A percentile compares a stretch with the other conserved stretches of the same genome.
These are phyloP conservation scores for Pristionchus exspectatus DNA, from an alignment of 2,888 invertebrate genomes.

Conservation along the genomic window DNA sequence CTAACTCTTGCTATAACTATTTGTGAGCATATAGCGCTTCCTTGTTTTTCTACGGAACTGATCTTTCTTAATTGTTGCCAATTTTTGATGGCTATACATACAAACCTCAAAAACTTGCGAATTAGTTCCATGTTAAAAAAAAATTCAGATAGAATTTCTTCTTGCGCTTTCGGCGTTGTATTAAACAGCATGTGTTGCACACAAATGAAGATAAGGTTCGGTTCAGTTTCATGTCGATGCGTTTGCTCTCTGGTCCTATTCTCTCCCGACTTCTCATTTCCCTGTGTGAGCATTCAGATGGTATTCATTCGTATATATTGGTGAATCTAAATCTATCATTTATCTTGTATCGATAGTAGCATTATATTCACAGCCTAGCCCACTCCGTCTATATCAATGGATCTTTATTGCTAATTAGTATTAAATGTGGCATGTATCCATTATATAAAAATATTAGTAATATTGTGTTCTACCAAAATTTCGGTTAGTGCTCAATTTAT, in stretches of 20 bases:
- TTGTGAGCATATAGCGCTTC: background rate
- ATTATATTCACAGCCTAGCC: background rate
- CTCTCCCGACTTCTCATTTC: background rate
- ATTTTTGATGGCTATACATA: background rate
- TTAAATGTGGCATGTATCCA: background rate
- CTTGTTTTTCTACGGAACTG: background rate
- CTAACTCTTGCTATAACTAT: background rate
- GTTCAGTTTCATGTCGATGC: background rate
- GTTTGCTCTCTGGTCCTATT: background rate
- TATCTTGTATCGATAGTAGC: background rate
- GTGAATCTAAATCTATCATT: background rate
- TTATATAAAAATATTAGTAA: background rate
- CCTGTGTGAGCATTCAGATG: background rate
- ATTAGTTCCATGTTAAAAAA: background rate
- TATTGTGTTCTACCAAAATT: background rate
- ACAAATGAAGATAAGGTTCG: background rate
- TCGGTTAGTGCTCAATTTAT: background rate
- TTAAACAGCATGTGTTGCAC: background rate
- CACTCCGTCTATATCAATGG: background rate
- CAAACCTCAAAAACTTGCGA: background rate
- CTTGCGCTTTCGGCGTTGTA: background rate
- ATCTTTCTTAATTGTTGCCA: background rate
- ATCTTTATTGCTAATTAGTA: background rate
- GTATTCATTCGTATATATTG: background rate
- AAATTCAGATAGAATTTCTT: background rate